Evolutionary conservation across 2,888 invertebrate species (phyloP), one percentile per base, ranked within the genome.

Genomic region (Mayetiola destructor): DNA sequence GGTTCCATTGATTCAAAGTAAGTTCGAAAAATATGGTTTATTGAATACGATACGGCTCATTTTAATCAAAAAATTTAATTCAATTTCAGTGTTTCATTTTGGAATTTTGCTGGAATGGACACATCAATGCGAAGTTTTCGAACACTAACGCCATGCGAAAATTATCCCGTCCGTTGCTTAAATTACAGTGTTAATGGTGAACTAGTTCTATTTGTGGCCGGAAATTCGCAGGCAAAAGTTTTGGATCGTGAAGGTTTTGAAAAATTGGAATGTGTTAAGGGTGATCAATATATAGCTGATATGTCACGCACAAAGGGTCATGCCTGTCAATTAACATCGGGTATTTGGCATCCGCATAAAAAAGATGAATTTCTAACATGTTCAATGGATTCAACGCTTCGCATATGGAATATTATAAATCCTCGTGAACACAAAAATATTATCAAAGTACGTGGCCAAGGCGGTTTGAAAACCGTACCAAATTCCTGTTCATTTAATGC

Each of bases 41-140:
- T n/a, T n/a, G n/a, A n/a, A n/a, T n/a, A n/a, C n/a, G n/a, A n/a
- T n/a, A n/a, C n/a, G n/a, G n/a, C n/a, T n/a, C n/a, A n/a, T n/a
- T n/a, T n/a, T n/a, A 37, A 6, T 4, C 10, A 37, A 10, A 37
- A 10, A 6, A 37, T 16, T 23, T 42, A 23, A 14, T 12, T 42
- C 23, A 10, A n/a, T 48, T 27, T 95, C 71, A 93, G 95, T 63
- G 87, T 99, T 2, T 87, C 88, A 56, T 89, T 99, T 64, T 99
- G 94, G 94, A 99, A 99, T 69, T 99, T 99, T 75, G 91, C 94
- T 60, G 97, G 96, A 4, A 97, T 99, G 95, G 95, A 97, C 69
- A 81, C 88, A 0, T 82, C 87, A 0, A 80, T 94, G 76, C 82
- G 88, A 56, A 89, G 93, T 54, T 99, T 96, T 69, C 80, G 96